Conservation (phyloP, 2,113 vertebrate genomes). For the Callorhinus ursinus region DNA sequence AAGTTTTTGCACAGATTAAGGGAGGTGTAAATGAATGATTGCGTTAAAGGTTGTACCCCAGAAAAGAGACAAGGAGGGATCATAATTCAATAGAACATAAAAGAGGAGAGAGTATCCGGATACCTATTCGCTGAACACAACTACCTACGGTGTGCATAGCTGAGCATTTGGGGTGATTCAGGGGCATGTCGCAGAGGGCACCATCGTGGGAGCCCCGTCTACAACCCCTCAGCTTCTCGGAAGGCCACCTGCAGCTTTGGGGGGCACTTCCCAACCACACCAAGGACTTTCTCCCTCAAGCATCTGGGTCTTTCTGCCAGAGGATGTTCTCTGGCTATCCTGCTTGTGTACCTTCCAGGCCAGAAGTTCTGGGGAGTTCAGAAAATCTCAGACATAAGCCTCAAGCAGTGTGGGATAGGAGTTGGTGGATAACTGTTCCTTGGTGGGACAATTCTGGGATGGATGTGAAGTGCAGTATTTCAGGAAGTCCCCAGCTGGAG, state of each 20-base stretch:
- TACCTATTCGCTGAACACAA: neutral
- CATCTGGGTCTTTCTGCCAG: neutral
- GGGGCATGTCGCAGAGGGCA: rapidly evolving
- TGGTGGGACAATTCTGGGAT: neutral
- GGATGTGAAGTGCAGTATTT: neutral
- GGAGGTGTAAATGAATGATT: conserved; percentile 11
- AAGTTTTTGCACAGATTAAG: conserved; percentile 50
- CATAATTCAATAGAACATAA: neutral
- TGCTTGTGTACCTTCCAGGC: neutral
- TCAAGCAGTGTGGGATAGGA: neutral
- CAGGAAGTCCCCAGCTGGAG: neutral
- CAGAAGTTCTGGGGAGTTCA: neutral
- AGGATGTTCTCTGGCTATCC: neutral
- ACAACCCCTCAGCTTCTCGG: neutral
- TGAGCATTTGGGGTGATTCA: neutral
- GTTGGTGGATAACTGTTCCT: too few relatives aligned
- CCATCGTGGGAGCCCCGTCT: rapidly evolving
- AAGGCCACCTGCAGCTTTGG: neutral
- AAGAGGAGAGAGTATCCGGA: neutral
- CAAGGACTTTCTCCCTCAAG: neutral
- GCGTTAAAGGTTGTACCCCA: neutral
- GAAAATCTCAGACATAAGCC: neutral
- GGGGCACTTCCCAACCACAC: neutral
- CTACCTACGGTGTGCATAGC: neutral
- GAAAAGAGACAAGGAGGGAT: neutral